A percentile compares a stretch with the other conserved stretches of the same genome.
Evolutionary conservation across 2,113 vertebrate species (phyloP).

Genomic region (Takifugu flavidus): DNA sequence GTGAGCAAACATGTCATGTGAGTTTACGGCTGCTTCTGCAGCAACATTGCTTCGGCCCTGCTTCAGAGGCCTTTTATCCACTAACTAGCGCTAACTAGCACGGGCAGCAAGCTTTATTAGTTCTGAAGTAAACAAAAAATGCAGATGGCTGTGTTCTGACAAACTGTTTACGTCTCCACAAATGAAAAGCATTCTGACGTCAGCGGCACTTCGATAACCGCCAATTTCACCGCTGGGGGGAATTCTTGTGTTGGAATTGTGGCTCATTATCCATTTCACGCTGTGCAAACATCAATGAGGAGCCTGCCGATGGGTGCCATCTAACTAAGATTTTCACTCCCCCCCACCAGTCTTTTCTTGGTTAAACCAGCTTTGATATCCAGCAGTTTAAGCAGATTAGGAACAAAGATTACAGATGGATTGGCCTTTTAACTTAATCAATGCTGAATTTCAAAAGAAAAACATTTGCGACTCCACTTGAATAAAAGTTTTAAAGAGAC

Average conservation of each 20-base stretch:
- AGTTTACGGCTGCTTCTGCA: not conserved
- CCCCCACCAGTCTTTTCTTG: not conserved
- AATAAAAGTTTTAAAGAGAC: no score
- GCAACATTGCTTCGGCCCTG: no score
- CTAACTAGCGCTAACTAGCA: no score
- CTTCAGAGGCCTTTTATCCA: no score
- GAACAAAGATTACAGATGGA: conserved; percentile 4
- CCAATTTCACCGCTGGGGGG: conserved; percentile 23
- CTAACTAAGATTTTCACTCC: conserved; percentile 18
- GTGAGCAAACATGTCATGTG: not conserved
- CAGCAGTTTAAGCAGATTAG: conserved; percentile 4
- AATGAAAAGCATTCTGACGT: conserved; percentile 38
- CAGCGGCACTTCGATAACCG: conserved; percentile 28
- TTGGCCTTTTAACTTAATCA: conserved; percentile 22
- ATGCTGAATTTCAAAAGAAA: conserved; percentile 1
- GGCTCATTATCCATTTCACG: conserved; percentile 48
- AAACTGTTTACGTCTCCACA: conserved; percentile 8
- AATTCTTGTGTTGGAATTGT: conserved; percentile 14
- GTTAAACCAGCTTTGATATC: conserved; percentile 25
- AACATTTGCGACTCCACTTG: no score
- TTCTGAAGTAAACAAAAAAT: conserved; percentile 19
- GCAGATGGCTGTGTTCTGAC: conserved; percentile 20
- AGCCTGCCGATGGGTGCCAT: not conserved
- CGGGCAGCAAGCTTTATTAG: conserved; percentile 4
- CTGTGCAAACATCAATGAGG: conserved; percentile 40